phyloP scores from a whole-genome alignment of 2,113 vertebrate species.

The Periophthalmus modestus region DNA sequence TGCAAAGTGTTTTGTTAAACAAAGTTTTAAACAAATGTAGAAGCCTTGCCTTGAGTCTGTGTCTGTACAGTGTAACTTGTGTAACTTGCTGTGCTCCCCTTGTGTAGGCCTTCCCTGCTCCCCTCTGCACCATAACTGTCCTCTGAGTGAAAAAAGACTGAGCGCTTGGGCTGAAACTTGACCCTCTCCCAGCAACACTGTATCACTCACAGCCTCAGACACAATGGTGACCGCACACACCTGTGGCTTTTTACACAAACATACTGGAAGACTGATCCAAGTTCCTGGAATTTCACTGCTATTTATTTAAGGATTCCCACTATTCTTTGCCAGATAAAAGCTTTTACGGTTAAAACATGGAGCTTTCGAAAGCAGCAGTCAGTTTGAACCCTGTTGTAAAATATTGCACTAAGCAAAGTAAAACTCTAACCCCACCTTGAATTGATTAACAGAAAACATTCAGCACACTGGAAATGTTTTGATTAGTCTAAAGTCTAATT shows the following conservation, averaged over 20 bases:
- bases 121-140: slow-evolving; percentile 36
- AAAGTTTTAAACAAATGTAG: slow-evolving; percentile 16
- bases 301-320: slow-evolving; percentile 11
- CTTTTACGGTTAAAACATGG: neutral
- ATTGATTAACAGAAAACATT: slow-evolving; percentile 47
- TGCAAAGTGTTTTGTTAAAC: slow-evolving; percentile 6
- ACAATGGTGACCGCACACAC: slow-evolving; percentile 8
- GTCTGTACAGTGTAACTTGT: slow-evolving; percentile 14
- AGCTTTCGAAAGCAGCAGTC: neutral
- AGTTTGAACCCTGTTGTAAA: neutral
- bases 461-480: slow-evolving; percentile 28
- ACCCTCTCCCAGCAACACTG: slow-evolving; percentile 37
- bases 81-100: slow-evolving; percentile 22
- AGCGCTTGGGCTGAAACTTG: slow-evolving; percentile 60
- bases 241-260: neutral
- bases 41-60: slow-evolving; percentile 29
- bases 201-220: slow-evolving; percentile 14
- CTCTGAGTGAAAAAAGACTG: slow-evolving; percentile 52
- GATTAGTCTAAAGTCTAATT: slow-evolving; percentile 28
- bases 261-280: neutral
- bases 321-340: neutral
- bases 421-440: slow-evolving; percentile 18
- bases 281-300: slow-evolving; percentile 27
- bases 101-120: slow-evolving; percentile 45
- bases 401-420: too few relatives aligned